Percentiles rank a stretch among this genome's conserved stretches.
phyloP scores from a whole-genome alignment of 2,113 vertebrate genomes.

The Apodemus sylvaticus region DNA sequence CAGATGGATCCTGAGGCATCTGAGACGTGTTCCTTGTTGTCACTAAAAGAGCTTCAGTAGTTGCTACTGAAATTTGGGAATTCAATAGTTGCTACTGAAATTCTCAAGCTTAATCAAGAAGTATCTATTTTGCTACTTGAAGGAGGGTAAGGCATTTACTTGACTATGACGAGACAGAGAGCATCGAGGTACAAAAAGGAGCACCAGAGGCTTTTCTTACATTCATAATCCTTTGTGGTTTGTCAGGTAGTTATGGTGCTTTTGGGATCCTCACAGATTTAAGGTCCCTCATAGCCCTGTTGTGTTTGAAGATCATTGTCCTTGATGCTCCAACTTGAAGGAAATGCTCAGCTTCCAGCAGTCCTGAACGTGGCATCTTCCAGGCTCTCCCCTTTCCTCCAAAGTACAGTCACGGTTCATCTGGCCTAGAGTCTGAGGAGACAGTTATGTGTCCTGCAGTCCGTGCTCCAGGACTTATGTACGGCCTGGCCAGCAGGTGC shows the following conservation, averaged over 20 bases:
- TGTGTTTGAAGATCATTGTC: conserved; percentile 52
- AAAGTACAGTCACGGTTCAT: neutral
- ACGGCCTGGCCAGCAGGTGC: neutral
- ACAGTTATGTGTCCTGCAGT: neutral
- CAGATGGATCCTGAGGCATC: neutral
- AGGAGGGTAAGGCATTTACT: neutral
- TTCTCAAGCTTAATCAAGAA: conserved; percentile 11
- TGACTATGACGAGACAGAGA: neutral
- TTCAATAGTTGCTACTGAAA: neutral
- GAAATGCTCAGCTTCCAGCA: conserved; percentile 12
- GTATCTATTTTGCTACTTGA: neutral
- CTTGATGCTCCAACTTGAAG: conserved; percentile 39
- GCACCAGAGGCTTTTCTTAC: conserved; percentile 8
- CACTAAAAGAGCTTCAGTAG: neutral
- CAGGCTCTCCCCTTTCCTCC: neutral
- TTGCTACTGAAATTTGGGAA: neutral
- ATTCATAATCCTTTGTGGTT: conserved; percentile 49
- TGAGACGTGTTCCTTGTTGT: neutral
- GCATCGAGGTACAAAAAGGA: conserved; percentile 30
- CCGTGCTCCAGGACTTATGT: no score
- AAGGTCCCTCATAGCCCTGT: conserved; percentile 52
- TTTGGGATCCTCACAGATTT: conserved; percentile 63
- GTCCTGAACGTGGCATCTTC: neutral
- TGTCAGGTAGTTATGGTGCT: conserved; percentile 65
- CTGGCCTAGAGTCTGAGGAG: neutral